Evolutionary conservation across 2,888 invertebrate genomes (phyloP).

Genomic region (Plemyria rubiginata): DNA sequence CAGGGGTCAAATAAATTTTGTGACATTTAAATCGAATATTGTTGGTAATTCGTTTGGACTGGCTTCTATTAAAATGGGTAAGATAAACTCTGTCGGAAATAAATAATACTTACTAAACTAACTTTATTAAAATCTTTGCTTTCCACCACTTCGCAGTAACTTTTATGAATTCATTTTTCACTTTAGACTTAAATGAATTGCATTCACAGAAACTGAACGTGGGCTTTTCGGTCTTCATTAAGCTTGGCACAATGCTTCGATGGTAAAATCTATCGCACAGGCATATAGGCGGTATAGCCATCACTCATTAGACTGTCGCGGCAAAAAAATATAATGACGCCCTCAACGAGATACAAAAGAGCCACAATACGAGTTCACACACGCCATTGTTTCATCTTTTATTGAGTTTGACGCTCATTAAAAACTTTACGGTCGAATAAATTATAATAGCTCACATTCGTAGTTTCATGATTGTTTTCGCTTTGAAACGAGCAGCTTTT

Average conservation of each 20-base stretch:
- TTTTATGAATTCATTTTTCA: slow-evolving; percentile 14
- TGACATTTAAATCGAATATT: slow-evolving; percentile 53
- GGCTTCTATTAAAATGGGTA: slow-evolving; percentile 48
- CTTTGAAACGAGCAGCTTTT: slow-evolving; percentile 6
- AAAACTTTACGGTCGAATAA: slow-evolving; percentile 53
- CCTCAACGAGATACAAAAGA: slow-evolving; percentile 65
- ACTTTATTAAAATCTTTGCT: slow-evolving; percentile 2
- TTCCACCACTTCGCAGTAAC: slow-evolving; percentile 2
- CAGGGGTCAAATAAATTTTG: slow-evolving; percentile 42
- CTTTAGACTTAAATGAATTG: slow-evolving; percentile 19
- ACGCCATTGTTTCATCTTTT: slow-evolving; percentile 74
- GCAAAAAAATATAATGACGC: slow-evolving; percentile 73
- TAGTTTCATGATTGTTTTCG: slow-evolving; percentile 10
- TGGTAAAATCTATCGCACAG: slow-evolving; percentile 22
- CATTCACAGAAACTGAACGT: slow-evolving; percentile 19
- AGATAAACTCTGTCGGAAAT: slow-evolving; percentile 18
- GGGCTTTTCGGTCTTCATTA: slow-evolving; percentile 45
- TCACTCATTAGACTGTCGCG: slow-evolving; percentile 74
- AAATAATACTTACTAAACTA: slow-evolving; percentile 3
- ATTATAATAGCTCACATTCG: slow-evolving; percentile 23
- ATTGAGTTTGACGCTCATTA: slow-evolving; percentile 80
- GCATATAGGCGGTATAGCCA: slow-evolving; percentile 42
- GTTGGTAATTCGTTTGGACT: slow-evolving; percentile 54
- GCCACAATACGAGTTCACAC: slow-evolving; percentile 70
- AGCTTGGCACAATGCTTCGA: slow-evolving; percentile 46